A percentile compares a stretch with the other conserved stretches of the same genome.
phyloP scores from a whole-genome alignment of 2,888 invertebrate species.

The Acrobeloides nanus region DNA sequence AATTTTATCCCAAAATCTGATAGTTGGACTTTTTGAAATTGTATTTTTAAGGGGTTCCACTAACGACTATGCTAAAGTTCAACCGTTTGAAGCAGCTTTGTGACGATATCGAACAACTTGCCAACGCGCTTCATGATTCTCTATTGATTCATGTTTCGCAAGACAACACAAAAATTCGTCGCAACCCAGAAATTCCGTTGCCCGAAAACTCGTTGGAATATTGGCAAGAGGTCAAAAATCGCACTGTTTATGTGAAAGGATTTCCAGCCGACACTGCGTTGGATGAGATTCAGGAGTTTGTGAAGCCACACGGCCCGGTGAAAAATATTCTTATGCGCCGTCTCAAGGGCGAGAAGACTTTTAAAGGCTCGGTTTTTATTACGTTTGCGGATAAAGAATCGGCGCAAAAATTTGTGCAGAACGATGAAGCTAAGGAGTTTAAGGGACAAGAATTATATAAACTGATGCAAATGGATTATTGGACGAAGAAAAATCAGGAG shows the following conservation, averaged over 20 bases:
- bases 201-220: conserved; percentile 78
- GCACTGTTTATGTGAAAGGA: conserved; percentile 74
- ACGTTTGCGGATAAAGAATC: conserved; percentile 74
- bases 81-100: conserved; percentile 69
- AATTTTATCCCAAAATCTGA: no score
- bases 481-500: conserved; percentile 25
- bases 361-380: conserved; percentile 79
- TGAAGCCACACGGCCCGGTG: conserved; percentile 65
- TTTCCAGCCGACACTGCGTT: conserved; percentile 60
- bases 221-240: conserved; percentile 68
- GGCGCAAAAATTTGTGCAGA: conserved; percentile 69
- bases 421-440: conserved; percentile 66
- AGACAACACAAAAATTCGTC: conserved; percentile 67
- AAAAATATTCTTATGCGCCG: conserved; percentile 63
- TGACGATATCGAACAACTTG: conserved; percentile 66
- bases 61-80: conserved; percentile 76
- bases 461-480: conserved; percentile 51
- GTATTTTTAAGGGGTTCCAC: conserved; percentile 66
- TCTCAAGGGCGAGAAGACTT: conserved; percentile 50
- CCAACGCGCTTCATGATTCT: conserved; percentile 67
- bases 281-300: conserved; percentile 68
- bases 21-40: conserved; percentile 7
- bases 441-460: conserved; percentile 52
- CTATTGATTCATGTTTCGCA: conserved; percentile 63
- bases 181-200: conserved; percentile 68